Percentiles rank a stretch among this genome's conserved stretches.
phyloP scores from a whole-genome alignment of 1,140 invertebrate genomes.

The Anastrepha obliqua region DNA sequence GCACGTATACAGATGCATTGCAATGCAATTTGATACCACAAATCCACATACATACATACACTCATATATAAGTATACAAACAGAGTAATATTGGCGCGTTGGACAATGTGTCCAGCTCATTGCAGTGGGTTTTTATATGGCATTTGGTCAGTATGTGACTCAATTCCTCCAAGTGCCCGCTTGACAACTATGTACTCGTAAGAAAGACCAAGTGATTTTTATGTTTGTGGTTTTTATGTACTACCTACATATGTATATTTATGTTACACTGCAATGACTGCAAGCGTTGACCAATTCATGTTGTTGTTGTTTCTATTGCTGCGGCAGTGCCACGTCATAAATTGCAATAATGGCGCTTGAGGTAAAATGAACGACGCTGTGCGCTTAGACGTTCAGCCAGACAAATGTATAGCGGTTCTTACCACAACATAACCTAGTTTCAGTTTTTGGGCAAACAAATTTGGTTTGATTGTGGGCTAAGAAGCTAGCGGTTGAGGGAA shows the following conservation, averaged over 20 bases:
- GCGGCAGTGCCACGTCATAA: constrained; percentile 9
- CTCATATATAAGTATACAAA: not conserved
- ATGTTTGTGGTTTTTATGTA: not conserved
- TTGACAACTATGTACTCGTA: not conserved
- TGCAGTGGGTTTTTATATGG: no score
- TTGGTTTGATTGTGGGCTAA: not conserved
- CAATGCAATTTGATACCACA: not conserved
- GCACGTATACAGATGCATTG: no score
- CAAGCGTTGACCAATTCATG: not conserved
- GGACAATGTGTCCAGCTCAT: not conserved
- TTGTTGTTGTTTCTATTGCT: not conserved
- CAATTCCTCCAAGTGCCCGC: not conserved
- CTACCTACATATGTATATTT: not conserved
- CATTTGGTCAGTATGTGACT: not conserved
- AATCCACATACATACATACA: not conserved
- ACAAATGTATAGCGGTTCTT: not conserved
- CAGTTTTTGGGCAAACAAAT: not conserved
- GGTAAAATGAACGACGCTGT: not conserved
- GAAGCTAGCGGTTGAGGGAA: not conserved
- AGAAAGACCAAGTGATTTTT: no score
- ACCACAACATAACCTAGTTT: constrained; percentile 1
- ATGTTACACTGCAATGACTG: not conserved
- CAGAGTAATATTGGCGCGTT: not conserved
- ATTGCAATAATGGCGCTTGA: not conserved
- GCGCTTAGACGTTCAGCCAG: not conserved